Base-by-base conservation (phyloP, 2,888 invertebrate species). In the Spisula solida region DNA sequence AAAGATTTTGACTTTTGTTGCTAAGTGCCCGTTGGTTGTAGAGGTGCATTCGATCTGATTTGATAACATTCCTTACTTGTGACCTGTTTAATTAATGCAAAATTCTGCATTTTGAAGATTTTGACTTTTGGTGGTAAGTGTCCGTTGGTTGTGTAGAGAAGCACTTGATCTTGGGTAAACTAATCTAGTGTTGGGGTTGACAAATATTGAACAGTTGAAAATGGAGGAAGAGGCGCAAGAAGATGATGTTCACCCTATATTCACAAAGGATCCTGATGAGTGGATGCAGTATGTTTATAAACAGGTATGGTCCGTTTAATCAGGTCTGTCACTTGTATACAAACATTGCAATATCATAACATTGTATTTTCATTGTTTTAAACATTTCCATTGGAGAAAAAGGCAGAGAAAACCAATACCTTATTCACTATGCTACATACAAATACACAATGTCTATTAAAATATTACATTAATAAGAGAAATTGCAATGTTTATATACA, bases 261-360 rank as follows among this genome's bases (percentile, higher is more conserved):
- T 96, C 86, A 92, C 92, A 0, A 94, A 93, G 47, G 96, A 96
- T 90, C 96, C 96, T 34, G 94, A 94, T 25, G 94, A 95, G 55
- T 95, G 95, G 95, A 94, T 95, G 93, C 94, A 95, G 82, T 95
- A 94, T 91, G 93, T 96, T 4, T 94, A 96, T 90, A 95, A 95
- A 89, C 93, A 96, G 88, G 92, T 91, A 85, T 41, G n/a, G n/a
- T n/a, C n/a, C n/a, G n/a, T n/a, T n/a, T n/a, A n/a, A n/a, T n/a
- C n/a, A n/a, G n/a, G n/a, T n/a, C n/a, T n/a, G n/a, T n/a, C n/a
- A n/a, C n/a, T n/a, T n/a, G n/a, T n/a, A n/a, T n/a, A n/a, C n/a
- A n/a, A n/a, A n/a, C n/a, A n/a, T n/a, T n/a, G n/a, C n/a, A n/a
- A n/a, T n/a, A n/a, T n/a, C n/a, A n/a, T n/a, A n/a, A n/a, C n/a